A percentile compares a stretch with the other conserved stretches of the same genome.
phyloP scores from a whole-genome alignment of 2,888 invertebrate species.

The Epirrhoe alternata region DNA sequence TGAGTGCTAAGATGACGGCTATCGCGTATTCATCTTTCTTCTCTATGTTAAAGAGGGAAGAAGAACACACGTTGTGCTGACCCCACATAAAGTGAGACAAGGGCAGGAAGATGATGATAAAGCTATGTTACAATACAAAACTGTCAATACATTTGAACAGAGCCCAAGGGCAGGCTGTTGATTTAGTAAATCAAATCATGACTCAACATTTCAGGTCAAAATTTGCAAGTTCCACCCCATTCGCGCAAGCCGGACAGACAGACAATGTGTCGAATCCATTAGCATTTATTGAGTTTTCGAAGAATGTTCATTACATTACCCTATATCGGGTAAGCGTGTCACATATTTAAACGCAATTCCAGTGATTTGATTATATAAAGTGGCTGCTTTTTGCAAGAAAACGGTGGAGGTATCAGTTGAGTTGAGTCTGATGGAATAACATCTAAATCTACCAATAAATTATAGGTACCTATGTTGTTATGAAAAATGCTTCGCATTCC shows the following conservation, averaged over 20 bases:
- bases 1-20: too few relatives aligned
- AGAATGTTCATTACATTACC: constrained; percentile 41
- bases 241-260: constrained; percentile 24
- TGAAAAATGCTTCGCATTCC: too few relatives aligned
- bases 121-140: neutral
- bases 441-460: too few relatives aligned
- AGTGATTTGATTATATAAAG: constrained; percentile 26
- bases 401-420: neutral
- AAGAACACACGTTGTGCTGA: too few relatives aligned
- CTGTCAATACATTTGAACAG: neutral
- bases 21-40: too few relatives aligned
- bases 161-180: neutral
- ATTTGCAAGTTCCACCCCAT: constrained; percentile 11
- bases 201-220: constrained; percentile 16
- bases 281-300: constrained; percentile 38
- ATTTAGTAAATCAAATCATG: neutral
- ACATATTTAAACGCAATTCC: constrained; percentile 10
- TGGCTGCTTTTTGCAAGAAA: neutral
- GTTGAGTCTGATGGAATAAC: too few relatives aligned
- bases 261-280: constrained; percentile 34
- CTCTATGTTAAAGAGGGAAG: too few relatives aligned
- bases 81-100: too few relatives aligned
- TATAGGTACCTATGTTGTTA: too few relatives aligned
- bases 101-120: too few relatives aligned
- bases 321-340: constrained; percentile 25